These are phyloP conservation scores for Phainopepla nitens DNA, from an alignment of 2,113 vertebrate species.

Conservation along the genomic window DNA sequence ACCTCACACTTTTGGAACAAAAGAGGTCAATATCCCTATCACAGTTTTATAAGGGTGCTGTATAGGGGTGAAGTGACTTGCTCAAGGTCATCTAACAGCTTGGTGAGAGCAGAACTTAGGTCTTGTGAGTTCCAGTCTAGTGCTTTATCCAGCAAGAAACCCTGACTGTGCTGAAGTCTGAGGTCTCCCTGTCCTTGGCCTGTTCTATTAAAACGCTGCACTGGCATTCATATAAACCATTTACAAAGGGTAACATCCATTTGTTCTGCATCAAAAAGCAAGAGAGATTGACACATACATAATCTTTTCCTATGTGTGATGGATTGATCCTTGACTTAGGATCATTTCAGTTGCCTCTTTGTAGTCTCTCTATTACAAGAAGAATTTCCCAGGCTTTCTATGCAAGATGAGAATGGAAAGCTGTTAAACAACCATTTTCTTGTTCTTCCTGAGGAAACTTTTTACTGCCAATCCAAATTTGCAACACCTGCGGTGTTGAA, in stretches of 20 bases:
- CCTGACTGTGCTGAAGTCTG: conserved; percentile 57
- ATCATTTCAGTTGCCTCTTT: conserved; percentile 54
- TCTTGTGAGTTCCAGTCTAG: conserved; percentile 23
- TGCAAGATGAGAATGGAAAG: conserved; percentile 27
- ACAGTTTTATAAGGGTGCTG: conserved; percentile 18
- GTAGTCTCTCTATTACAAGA: conserved; percentile 20
- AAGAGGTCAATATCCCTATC: conserved; percentile 44
- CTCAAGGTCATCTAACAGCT: conserved; percentile 33
- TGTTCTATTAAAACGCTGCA: conserved; percentile 63
- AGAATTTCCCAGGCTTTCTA: conserved; percentile 32
- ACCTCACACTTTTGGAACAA: not conserved
- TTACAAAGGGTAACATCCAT: conserved; percentile 66
- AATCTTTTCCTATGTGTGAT: conserved; percentile 64
- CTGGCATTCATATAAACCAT: conserved; percentile 65
- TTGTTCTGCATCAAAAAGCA: conserved; percentile 69
- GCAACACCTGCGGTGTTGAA: not conserved
- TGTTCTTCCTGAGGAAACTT: not conserved
- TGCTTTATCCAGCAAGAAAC: conserved; percentile 52
- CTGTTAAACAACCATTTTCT: conserved; percentile 4
- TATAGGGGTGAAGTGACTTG: conserved; percentile 8
- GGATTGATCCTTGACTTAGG: conserved; percentile 60
- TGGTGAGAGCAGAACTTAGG: conserved; percentile 23
- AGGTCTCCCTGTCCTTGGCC: conserved; percentile 61
- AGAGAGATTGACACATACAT: conserved; percentile 63
- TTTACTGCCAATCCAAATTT: conserved; percentile 5